Conservation (phyloP, 2,797 vertebrate genomes). For the Pseudochirops corinnae region DNA sequence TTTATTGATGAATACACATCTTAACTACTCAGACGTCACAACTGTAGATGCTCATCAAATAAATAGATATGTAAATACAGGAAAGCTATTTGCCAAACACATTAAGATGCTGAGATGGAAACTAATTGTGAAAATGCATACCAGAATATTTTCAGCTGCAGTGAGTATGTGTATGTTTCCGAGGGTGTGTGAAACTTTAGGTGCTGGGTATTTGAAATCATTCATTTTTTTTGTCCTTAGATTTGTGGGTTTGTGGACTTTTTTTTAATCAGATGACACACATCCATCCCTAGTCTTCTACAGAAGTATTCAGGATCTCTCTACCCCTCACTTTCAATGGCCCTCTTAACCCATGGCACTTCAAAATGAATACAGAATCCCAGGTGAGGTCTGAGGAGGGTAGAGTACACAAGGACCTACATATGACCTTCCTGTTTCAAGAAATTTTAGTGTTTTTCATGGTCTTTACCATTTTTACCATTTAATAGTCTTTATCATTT, state of each 20-base stretch:
- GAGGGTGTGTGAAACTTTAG: background rate
- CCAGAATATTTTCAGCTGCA: slow-evolving; percentile 7
- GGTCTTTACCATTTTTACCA: too few relatives aligned
- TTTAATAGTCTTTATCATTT: background rate
- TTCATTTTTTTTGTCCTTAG: background rate
- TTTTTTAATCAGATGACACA: background rate
- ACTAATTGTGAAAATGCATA: background rate
- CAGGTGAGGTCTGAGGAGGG: background rate
- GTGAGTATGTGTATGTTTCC: background rate
- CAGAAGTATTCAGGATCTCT: background rate
- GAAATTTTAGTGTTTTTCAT: background rate
- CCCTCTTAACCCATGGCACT: background rate
- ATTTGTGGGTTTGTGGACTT: background rate
- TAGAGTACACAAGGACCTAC: background rate
- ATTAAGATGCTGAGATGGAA: slow-evolving; percentile 18
- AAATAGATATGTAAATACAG: background rate
- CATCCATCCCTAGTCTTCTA: background rate
- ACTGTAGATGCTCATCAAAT: background rate
- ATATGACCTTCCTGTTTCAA: background rate
- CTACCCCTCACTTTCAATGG: background rate
- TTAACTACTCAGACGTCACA: background rate
- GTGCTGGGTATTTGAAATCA: background rate
- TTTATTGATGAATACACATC: background rate
- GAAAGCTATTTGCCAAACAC: slow-evolving; percentile 23
- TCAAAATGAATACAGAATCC: background rate